Evolutionary conservation across 2,888 invertebrate genomes (phyloP).

Genomic region (Teleogryllus oceanicus): DNA sequence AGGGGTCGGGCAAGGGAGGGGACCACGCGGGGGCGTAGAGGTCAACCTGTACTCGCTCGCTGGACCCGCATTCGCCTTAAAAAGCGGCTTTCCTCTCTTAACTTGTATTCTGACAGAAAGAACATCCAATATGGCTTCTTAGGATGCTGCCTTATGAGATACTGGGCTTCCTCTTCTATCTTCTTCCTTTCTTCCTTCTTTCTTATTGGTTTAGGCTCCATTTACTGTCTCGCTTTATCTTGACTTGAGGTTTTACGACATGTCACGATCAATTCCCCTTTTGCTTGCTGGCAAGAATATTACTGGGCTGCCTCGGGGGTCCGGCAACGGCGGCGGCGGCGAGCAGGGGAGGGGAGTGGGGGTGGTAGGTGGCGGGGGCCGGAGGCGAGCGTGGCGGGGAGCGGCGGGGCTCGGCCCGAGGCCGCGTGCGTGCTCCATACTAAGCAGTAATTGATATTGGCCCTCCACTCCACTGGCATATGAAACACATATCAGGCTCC

Average conservation of each 20-base stretch:
- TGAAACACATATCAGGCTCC: constrained; percentile 22
- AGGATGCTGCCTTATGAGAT: constrained; percentile 6
- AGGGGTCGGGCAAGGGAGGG: neutral
- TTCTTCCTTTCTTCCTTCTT: constrained; percentile 12
- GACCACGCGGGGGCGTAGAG: neutral
- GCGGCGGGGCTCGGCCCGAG: neutral
- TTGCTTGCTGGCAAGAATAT: constrained; percentile 18
- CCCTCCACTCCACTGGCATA: constrained; percentile 25
- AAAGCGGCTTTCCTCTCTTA: neutral
- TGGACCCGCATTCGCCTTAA: neutral
- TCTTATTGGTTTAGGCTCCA: constrained; percentile 26
- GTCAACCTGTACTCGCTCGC: neutral
- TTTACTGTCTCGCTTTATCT: constrained; percentile 22
- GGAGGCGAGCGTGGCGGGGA: neutral
- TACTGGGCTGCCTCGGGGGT: neutral
- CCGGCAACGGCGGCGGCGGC: constrained; percentile 6
- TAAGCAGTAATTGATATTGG: constrained; percentile 31
- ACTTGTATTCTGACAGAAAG: constrained; percentile 18
- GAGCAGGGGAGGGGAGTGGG: neutral
- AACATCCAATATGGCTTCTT: constrained; percentile 1
- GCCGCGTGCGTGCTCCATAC: constrained; percentile 24
- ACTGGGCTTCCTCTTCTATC: neutral
- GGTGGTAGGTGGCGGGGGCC: neutral
- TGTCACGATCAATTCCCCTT: constrained; percentile 27
- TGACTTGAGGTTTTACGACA: constrained; percentile 27